phyloP scores from a whole-genome alignment of 2,113 vertebrate genomes.

The Chauna torquata region DNA sequence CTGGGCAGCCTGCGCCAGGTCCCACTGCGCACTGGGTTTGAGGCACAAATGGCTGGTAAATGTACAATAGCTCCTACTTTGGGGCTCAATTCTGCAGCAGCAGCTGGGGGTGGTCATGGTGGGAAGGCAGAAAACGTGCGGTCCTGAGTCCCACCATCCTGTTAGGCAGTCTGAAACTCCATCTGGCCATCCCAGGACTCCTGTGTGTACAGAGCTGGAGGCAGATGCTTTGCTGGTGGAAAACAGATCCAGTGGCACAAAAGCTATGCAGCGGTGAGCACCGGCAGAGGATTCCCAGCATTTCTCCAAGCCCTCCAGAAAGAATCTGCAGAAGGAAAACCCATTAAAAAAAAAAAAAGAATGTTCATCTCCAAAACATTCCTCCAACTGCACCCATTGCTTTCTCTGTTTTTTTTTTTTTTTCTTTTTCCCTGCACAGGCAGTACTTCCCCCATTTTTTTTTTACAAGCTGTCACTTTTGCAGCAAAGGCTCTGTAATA shows the following conservation, averaged over 20 bases:
- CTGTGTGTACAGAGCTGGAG: not conserved
- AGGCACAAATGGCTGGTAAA: not conserved
- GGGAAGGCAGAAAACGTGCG: too few species aligned
- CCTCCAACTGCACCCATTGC: not conserved
- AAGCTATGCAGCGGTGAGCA: not conserved
- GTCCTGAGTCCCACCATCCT: rapidly evolving
- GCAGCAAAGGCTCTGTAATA: not conserved
- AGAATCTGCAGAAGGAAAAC: not conserved
- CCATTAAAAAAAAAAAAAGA: not conserved
- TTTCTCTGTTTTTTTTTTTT: slow-evolving; percentile 10
- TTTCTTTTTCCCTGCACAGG: not conserved
- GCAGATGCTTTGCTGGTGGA: not conserved
- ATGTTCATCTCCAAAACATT: not conserved
- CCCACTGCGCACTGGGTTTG: not conserved
- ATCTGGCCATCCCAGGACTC: too few species aligned
- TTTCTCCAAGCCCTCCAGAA: not conserved
- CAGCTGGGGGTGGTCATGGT: not conserved
- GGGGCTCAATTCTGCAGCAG: not conserved
- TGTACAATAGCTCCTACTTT: rapidly evolving
- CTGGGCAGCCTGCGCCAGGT: too few species aligned
- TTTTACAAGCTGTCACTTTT: not conserved
- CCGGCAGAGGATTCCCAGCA: not conserved
- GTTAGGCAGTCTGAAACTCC: not conserved
- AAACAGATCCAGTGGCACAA: not conserved
- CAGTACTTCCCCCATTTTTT: not conserved